Evolutionary conservation across 2,113 vertebrate genomes (phyloP), one percentile per base, ranked within the genome.

Genomic region (Corythoichthys intestinalis): DNA sequence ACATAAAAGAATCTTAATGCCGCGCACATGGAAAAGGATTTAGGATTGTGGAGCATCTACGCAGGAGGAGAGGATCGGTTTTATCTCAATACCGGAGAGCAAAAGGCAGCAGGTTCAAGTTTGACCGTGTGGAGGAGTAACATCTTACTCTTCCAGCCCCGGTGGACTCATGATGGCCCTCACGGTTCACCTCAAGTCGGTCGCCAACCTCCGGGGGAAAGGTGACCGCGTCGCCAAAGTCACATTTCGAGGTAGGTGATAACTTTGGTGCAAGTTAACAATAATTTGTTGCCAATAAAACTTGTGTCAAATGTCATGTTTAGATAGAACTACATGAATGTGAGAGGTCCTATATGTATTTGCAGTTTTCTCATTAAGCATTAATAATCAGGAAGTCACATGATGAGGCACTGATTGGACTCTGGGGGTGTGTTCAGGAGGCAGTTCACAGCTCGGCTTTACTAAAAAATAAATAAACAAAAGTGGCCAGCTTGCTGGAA

Each of bases 161-260:
- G 1, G 66, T 49, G 86, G 83, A 86, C 79, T 66, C 41, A 84
- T 85, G 84, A 96, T 97, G 95, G 90, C 94, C 85, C 77, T 97
- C 70, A 78, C 92, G 74, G 91, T 97, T 74, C 93, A 93, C 83
- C 91, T 97, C 82, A 94, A 92, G 90, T 92, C 89, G 1, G 93
- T 93, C 64, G 89, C 84, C 5, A 90, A 94, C 77, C 93, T 97
- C 13, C 87, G 92, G 41, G 95, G 94, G 62, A 95, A 82, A 85
- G 89, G 91, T 2, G 95, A 97, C 86, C 79, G 94, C 80, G 91
- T 97, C 60, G 93, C 94, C 83, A 97, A 95, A 93, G 94, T 97
- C 82, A 91, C 92, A 48, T 97, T 97, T 87, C 90, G 95, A 95
- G 95, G 95, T 97, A 94, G 41, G 61, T 12, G 11, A 44, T 2